Conservation (phyloP, 2,113 vertebrate species). For the Tragulus kanchil region DNA sequence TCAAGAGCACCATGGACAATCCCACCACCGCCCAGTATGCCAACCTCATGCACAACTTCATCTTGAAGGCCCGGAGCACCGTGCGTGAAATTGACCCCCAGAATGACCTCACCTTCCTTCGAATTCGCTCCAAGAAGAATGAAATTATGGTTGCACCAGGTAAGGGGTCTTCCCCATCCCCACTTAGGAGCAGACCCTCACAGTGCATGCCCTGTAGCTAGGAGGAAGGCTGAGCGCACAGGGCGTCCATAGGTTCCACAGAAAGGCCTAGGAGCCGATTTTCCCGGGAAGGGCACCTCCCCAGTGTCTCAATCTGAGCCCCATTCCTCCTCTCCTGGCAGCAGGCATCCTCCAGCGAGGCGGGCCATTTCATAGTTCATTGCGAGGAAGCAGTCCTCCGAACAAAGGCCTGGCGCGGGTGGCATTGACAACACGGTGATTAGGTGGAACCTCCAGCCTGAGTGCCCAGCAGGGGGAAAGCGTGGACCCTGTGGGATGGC, state of each 20-base stretch:
- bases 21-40: slow-evolving; percentile 95
- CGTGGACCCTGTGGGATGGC: neutral
- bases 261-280: no score
- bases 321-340: neutral
- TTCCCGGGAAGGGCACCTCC: neutral
- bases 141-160: slow-evolving; percentile 99
- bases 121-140: slow-evolving; percentile 98
- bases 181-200: neutral
- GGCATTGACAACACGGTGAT: neutral
- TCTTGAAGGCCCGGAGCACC: slow-evolving; percentile 94
- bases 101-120: slow-evolving; percentile 97
- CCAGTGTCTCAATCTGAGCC: neutral
- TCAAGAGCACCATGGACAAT: slow-evolving; percentile 97
- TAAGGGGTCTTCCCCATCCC: slow-evolving; percentile 77
- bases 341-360: neutral
- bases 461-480: neutral
- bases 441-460: neutral
- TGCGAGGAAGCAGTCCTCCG: neutral
- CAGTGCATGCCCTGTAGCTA: neutral
- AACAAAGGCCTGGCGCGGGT: neutral
- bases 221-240: neutral
- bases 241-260: neutral
- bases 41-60: slow-evolving; percentile 94
- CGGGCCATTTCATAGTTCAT: neutral
- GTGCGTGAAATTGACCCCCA: slow-evolving; percentile 96